Evolutionary conservation across 1,140 invertebrate genomes (phyloP).

Genomic region (Lycorma delicatula): DNA sequence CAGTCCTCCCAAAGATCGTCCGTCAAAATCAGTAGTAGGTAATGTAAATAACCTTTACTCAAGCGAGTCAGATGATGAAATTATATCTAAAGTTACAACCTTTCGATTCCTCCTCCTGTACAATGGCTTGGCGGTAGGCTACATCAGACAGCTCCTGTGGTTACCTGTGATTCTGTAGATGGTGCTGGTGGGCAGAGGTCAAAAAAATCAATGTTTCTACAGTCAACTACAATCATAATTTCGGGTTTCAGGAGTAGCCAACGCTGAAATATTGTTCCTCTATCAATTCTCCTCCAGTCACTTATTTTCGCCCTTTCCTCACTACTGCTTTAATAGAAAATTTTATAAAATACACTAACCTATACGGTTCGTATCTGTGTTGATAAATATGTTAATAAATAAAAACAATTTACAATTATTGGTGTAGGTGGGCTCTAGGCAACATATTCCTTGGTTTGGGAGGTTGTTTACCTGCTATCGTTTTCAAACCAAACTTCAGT

Average conservation of each 20-base stretch:
- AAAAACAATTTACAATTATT: not conserved
- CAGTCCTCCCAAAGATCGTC: too few relatives aligned
- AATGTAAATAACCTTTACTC: too few relatives aligned
- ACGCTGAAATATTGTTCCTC: not conserved
- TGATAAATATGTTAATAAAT: conserved; percentile 6
- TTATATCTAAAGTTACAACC: too few relatives aligned
- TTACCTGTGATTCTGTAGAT: too few relatives aligned
- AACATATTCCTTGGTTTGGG: conserved; percentile 6
- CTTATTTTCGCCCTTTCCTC: not conserved
- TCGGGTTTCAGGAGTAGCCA: not conserved
- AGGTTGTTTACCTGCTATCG: conserved; percentile 13
- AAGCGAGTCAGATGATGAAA: too few relatives aligned
- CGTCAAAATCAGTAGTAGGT: too few relatives aligned
- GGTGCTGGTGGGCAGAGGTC: too few relatives aligned
- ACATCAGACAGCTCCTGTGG: too few relatives aligned
- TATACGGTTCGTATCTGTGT: not conserved
- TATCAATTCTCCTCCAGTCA: conserved; percentile 1
- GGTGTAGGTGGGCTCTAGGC: not conserved
- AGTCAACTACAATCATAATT: too few relatives aligned
- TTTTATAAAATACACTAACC: conserved; percentile 6
- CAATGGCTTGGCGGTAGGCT: too few relatives aligned
- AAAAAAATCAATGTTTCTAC: too few relatives aligned
- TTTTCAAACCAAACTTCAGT: conserved; percentile 5
- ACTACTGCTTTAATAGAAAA: not conserved
- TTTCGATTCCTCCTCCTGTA: too few relatives aligned